Evolutionary conservation across 2,113 vertebrate species (phyloP).

Genomic region (Leptobrachium ailaonicum): DNA sequence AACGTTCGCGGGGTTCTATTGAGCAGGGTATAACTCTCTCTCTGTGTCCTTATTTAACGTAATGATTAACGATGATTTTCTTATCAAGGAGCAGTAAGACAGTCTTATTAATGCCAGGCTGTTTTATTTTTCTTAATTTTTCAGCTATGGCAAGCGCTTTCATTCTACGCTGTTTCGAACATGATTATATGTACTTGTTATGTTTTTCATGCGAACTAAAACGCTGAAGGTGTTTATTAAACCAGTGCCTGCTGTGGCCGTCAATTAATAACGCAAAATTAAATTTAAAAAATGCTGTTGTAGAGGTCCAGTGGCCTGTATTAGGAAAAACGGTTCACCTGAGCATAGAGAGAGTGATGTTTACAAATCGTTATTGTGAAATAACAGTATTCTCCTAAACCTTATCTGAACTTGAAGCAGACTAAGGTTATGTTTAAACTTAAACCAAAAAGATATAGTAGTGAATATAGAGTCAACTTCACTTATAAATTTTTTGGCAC

Average conservation of each 20-base stretch:
- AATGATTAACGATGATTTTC: not conserved
- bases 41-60: constrained; percentile 3
- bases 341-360: too few relatives aligned
- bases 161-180: not conserved
- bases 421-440: too few relatives aligned
- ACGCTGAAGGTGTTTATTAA: not conserved
- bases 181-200: not conserved
- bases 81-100: not conserved
- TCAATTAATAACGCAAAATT: not conserved
- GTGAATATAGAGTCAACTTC: too few relatives aligned
- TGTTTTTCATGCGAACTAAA: not conserved
- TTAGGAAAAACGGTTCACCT: too few relatives aligned
- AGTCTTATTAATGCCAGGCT: not conserved
- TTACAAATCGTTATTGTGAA: too few relatives aligned
- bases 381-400: too few relatives aligned
- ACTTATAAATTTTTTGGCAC: too few relatives aligned
- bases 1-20: not conserved
- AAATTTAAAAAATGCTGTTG: too few relatives aligned
- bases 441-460: too few relatives aligned
- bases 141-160: not conserved
- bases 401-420: too few relatives aligned
- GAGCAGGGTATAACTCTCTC: not conserved
- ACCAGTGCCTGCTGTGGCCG: not conserved
- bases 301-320: too few relatives aligned
- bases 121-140: not conserved